Percentiles rank a stretch among this genome's conserved stretches.
Evolutionary conservation across 2,888 invertebrate genomes (phyloP).

Genomic region (Agriotes lineatus): DNA sequence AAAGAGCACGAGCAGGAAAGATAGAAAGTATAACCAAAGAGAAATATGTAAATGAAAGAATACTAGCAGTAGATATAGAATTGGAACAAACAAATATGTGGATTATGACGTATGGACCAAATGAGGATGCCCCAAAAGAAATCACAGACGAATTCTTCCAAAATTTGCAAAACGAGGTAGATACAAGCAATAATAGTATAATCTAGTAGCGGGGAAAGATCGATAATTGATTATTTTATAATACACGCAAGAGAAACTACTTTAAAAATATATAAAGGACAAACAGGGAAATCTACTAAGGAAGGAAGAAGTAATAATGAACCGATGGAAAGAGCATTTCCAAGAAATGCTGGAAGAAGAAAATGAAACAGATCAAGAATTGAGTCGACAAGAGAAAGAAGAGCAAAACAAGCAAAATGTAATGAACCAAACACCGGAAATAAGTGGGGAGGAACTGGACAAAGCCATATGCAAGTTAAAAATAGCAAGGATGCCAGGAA

Average conservation of each 20-base stretch:
- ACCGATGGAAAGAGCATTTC: too few relatives aligned
- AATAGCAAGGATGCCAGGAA: too few relatives aligned
- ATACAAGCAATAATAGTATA: not conserved
- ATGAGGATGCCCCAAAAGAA: not conserved
- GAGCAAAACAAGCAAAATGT: not conserved
- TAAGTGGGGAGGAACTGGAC: too few relatives aligned
- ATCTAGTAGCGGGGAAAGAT: too few relatives aligned
- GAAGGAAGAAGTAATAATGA: not conserved
- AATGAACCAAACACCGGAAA: not conserved
- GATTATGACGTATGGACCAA: not conserved
- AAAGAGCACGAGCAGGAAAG: not conserved
- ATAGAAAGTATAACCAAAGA: not conserved
- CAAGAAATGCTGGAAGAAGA: not conserved
- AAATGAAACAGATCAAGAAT: too few relatives aligned
- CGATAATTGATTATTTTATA: too few relatives aligned
- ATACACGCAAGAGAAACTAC: too few relatives aligned
- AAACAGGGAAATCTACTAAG: not conserved
- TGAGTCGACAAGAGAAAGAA: not conserved
- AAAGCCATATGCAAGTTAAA: too few relatives aligned
- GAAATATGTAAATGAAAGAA: not conserved
- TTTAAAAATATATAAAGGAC: not conserved
- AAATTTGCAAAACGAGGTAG: not conserved
- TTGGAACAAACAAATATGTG: too few relatives aligned
- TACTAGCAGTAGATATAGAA: not conserved
- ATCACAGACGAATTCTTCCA: not conserved